Evolutionary conservation across 2,888 invertebrate species (phyloP).

Genomic region (Xylophagus ater): DNA sequence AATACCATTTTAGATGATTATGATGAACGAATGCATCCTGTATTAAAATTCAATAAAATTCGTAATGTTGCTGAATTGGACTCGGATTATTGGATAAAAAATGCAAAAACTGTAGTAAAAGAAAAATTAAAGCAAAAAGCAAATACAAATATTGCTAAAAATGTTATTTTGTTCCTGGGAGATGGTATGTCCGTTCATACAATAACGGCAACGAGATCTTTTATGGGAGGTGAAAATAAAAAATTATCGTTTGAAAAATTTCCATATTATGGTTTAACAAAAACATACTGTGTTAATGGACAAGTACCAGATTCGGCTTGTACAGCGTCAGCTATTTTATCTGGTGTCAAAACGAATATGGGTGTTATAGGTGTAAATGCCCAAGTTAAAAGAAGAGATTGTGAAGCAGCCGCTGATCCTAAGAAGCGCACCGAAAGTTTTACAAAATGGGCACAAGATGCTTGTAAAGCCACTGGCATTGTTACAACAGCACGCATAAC

Average conservation of each 20-base stretch:
- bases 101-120: constrained; percentile 32
- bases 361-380: constrained; percentile 62
- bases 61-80: too few species aligned
- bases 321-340: constrained; percentile 66
- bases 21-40: too few species aligned
- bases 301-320: constrained; percentile 79
- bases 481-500: constrained; percentile 15
- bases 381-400: constrained; percentile 50
- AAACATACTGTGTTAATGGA: constrained; percentile 66
- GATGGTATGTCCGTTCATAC: constrained; percentile 72
- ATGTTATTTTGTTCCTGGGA: constrained; percentile 59
- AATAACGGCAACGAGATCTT: constrained; percentile 50
- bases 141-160: constrained; percentile 39
- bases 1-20: too few species aligned
- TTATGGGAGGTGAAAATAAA: constrained; percentile 52
- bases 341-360: constrained; percentile 66
- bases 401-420: constrained; percentile 44
- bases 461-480: constrained; percentile 37
- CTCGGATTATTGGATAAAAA: constrained; percentile 31
- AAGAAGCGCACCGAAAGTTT: constrained; percentile 50
- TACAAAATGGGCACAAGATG: constrained; percentile 51
- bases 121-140: constrained; percentile 19
- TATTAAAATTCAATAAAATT: too few species aligned
- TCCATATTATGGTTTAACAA: constrained; percentile 41
- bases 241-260: constrained; percentile 52